These are phyloP conservation scores for Porites australiensis DNA, from an alignment of 64 coral and sea anemone species.

Conservation along the genomic window DNA sequence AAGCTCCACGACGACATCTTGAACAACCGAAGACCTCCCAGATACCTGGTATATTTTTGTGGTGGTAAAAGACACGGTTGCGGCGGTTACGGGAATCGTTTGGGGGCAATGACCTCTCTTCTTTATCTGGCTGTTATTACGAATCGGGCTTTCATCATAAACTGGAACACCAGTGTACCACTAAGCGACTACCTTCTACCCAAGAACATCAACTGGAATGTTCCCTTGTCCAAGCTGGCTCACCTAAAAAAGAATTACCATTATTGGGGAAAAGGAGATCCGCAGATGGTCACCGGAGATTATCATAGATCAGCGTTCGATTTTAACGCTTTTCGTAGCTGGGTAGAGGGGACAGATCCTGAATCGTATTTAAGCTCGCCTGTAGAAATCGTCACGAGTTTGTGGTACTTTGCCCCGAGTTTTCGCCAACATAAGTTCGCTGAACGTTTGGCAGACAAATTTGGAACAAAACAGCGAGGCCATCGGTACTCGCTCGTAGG, in stretches of 20 bases:
- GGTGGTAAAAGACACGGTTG: constrained; percentile 59
- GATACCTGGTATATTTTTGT: constrained; percentile 65
- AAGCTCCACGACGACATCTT: constrained; percentile 56
- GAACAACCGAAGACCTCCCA: constrained; percentile 2
- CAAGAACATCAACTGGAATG: constrained; percentile 66
- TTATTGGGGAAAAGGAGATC: constrained; percentile 70
- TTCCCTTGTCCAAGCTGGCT: not conserved
- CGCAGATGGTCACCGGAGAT: constrained; percentile 2
- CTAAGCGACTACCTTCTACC: constrained; percentile 38
- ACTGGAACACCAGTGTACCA: constrained; percentile 49
- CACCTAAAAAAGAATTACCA: constrained; percentile 39
- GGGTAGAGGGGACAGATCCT: constrained; percentile 40
- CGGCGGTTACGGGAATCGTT: constrained; percentile 66
- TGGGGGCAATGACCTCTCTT: constrained; percentile 56
- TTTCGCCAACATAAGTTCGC: constrained; percentile 52
- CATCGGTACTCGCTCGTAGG: constrained; percentile 45
- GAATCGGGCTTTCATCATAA: constrained; percentile 61
- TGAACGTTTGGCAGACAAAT: constrained; percentile 5
- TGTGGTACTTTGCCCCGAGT: constrained; percentile 65
- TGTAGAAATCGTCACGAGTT: constrained; percentile 51
- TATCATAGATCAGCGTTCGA: constrained; percentile 11
- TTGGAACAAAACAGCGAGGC: constrained; percentile 16
- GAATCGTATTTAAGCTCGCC: constrained; percentile 49
- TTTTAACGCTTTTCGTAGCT: constrained; percentile 33
- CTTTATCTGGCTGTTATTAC: constrained; percentile 68